phyloP scores from a whole-genome alignment of 2,797 vertebrate species.

The Apodemus agrarius region DNA sequence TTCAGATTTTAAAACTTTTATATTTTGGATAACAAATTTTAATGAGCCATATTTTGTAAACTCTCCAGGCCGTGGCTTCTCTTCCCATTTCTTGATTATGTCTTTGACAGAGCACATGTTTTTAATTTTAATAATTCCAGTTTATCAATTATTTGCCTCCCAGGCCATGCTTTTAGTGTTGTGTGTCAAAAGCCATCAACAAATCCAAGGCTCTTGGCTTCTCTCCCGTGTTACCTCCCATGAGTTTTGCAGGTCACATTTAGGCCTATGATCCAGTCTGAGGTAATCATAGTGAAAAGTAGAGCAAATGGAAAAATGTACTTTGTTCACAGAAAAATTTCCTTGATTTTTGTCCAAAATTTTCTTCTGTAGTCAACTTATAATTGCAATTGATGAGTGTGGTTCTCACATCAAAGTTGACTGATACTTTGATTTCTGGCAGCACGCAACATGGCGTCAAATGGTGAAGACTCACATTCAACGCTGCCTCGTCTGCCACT shows the following conservation, averaged over 20 bases:
- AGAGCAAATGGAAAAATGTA: not conserved
- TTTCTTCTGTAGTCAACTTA: not conserved
- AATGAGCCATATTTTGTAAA: constrained; percentile 9
- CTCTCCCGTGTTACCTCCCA: not conserved
- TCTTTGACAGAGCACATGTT: not conserved
- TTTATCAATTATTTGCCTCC: not conserved
- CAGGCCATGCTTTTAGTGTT: not conserved
- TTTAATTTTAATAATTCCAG: not conserved
- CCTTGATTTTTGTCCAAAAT: not conserved
- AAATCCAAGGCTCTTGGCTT: not conserved
- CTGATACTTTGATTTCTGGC: not conserved
- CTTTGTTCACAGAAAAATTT: not conserved
- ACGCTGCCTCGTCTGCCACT: not conserved
- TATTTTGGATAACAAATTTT: not conserved
- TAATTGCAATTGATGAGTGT: not conserved
- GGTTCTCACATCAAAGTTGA: not conserved
- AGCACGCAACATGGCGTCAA: not conserved
- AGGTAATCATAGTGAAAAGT: not conserved
- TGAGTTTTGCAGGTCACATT: not conserved
- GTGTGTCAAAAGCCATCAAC: not conserved
- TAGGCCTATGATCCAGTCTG: not conserved
- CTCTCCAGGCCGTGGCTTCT: not conserved
- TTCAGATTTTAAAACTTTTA: not conserved
- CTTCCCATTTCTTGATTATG: not conserved
- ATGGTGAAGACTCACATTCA: not conserved